phyloP scores from a whole-genome alignment of 2,113 vertebrate species.

The Poeciliopsis retropinna region DNA sequence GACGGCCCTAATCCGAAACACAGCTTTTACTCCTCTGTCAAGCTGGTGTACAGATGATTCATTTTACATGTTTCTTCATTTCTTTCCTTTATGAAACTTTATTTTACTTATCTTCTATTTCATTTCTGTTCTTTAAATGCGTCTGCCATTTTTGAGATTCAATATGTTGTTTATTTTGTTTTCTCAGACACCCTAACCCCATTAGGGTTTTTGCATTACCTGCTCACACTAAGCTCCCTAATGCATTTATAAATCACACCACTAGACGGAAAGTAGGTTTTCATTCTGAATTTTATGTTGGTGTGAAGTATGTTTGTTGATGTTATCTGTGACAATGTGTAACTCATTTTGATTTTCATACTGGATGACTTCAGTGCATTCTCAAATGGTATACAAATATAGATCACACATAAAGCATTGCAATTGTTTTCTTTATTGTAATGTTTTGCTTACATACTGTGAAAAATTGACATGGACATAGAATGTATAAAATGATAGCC shows the following conservation, averaged over 20 bases:
- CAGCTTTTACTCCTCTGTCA: conserved; percentile 20
- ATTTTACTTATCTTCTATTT: not conserved
- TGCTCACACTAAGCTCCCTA: conserved; percentile 57
- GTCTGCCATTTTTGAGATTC: conserved; percentile 27
- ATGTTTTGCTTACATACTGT: not conserved
- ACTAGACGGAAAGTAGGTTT: conserved; percentile 53
- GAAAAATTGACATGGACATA: no score
- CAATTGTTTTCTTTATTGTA: not conserved
- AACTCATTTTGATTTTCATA: conserved; percentile 34
- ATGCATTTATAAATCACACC: conserved; percentile 58
- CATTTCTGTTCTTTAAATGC: conserved; percentile 25
- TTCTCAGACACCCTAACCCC: conserved; percentile 62
- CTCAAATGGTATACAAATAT: conserved; percentile 6
- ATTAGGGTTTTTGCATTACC: not conserved
- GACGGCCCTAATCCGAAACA: conserved; percentile 33
- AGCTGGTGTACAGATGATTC: not conserved
- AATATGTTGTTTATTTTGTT: conserved; percentile 48
- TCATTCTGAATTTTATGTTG: conserved; percentile 40
- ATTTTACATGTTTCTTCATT: not conserved
- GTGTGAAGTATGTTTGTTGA: conserved; percentile 34
- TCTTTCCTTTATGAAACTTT: conserved; percentile 1
- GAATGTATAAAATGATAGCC: no score
- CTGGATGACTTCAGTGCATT: conserved; percentile 17
- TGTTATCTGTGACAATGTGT: conserved; percentile 57
- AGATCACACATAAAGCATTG: not conserved